Percentiles rank a stretch among this genome's conserved stretches.
These are phyloP conservation scores for Ostrea denselamellosa DNA, from an alignment of 1,140 invertebrate genomes.

Conservation along the genomic window DNA sequence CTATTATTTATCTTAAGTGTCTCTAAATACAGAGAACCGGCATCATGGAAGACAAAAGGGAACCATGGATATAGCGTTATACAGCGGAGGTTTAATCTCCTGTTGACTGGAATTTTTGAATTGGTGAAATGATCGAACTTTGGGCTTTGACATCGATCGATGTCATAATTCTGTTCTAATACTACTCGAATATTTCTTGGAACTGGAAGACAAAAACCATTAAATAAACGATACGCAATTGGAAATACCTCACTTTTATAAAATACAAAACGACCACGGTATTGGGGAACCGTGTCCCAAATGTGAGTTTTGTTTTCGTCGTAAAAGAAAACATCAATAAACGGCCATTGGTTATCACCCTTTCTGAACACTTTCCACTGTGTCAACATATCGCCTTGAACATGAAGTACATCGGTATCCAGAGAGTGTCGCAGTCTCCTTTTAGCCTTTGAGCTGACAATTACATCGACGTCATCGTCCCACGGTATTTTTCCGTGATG, in stretches of 20 bases:
- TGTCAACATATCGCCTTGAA: not conserved
- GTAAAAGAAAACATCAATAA: slow-evolving; percentile 75
- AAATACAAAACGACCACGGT: slow-evolving; percentile 59
- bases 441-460: slow-evolving; percentile 60
- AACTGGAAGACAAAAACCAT: slow-evolving; percentile 61
- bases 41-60: slow-evolving; percentile 59
- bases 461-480: slow-evolving; percentile 74
- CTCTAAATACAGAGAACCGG: not conserved
- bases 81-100: slow-evolving; percentile 50
- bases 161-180: slow-evolving; percentile 61
- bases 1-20: slow-evolving; percentile 2
- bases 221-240: slow-evolving; percentile 65
- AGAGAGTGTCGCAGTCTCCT: slow-evolving; percentile 46
- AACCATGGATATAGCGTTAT: slow-evolving; percentile 53
- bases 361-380: slow-evolving; percentile 69
- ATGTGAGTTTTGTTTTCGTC: slow-evolving; percentile 70
- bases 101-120: not conserved
- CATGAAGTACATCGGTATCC: not conserved
- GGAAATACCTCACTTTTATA: slow-evolving; percentile 69
- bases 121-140: slow-evolving; percentile 60
- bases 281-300: slow-evolving; percentile 64
- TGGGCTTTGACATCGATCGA: slow-evolving; percentile 60
- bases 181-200: slow-evolving; percentile 65
- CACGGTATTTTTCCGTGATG: slow-evolving; percentile 72
- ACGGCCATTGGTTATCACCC: slow-evolving; percentile 68